Base-by-base conservation (phyloP, 2,113 vertebrate species). In the Chaetodon auriga region DNA sequence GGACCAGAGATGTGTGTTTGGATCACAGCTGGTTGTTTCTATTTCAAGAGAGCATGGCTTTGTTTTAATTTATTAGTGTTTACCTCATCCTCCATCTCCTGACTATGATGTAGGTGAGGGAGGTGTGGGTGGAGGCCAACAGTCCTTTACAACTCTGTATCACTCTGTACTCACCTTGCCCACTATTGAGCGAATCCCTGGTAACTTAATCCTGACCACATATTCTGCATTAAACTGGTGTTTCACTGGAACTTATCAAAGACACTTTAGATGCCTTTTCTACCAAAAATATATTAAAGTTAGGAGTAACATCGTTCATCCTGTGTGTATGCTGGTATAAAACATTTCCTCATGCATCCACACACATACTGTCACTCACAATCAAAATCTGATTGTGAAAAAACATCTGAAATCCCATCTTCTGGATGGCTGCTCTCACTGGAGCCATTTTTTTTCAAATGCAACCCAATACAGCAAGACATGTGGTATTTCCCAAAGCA, bases 391-490 rank as follows among this genome's bases (percentile, higher is more conserved):
- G 21, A 64, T 49, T 72, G 46, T 25, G 23, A 72, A 70, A 69
- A 68, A 36, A 65, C 25, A 43, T 61, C n/a, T 79, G 3, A 70
- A 85, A 88, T 72, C 36, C 46, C 54, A 88, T 85, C 55, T 72
- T 68, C 70, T 80, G 60, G 68, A 82, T 72, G 78, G 57, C 19
- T 75, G 71, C 48, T 46, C 85, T 41, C 18, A 64, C 58, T 36
- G 60, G 38, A 65, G 57, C 69, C 54, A 78, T 62, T 81, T 75
- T 81, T 75, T 72, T 71, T 65, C 18, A 75, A 81, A 58, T 49
- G 25, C 70, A 43, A 64, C 18, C 65, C 78, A 65, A 61, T 43
- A 63, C 36, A 57, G 58, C 11, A 7, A 61, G 61, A 69, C 68
- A 60, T 15, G 14, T 4, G 2, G n/a, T 35, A 61, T 72, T 80